Evolutionary conservation across 2,797 vertebrate species (phyloP).

Genomic region (Gymnoscopelus microlampas): DNA sequence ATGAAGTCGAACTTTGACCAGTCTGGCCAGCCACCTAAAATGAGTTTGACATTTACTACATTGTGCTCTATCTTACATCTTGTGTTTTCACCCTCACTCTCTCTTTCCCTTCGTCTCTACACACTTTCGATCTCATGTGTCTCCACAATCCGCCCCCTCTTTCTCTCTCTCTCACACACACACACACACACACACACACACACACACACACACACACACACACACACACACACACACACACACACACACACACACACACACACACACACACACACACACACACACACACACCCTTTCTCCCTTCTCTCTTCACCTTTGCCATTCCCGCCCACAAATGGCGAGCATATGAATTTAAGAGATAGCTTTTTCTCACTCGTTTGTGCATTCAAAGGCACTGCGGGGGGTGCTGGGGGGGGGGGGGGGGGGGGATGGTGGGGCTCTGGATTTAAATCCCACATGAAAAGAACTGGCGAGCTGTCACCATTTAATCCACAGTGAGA

Average conservation of each 20-base stretch:
- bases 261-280: neutral
- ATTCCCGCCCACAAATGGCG: constrained; percentile 18
- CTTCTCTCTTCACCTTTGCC: neutral
- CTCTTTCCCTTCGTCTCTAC: constrained; percentile 6
- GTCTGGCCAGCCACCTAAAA: no score
- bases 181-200: no score
- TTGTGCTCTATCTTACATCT: constrained; percentile 11
- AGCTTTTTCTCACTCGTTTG: constrained; percentile 36
- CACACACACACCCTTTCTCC: neutral
- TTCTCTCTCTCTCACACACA: no score
- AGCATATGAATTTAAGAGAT: constrained; percentile 25
- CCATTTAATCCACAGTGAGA: constrained; percentile 65
- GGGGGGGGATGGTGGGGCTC: neutral
- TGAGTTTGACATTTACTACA: no score
- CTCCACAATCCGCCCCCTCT: no score
- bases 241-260: neutral
- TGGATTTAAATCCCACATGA: constrained; percentile 74
- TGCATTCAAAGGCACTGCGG: constrained; percentile 50
- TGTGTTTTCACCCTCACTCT: neutral
- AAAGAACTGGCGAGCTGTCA: constrained; percentile 68
- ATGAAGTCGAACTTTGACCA: no score
- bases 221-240: no score
- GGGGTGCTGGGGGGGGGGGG: no score
- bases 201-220: neutral
- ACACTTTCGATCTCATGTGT: no score